phyloP scores from a whole-genome alignment of 2,888 invertebrate species.

The Sarcophaga subvicina region DNA sequence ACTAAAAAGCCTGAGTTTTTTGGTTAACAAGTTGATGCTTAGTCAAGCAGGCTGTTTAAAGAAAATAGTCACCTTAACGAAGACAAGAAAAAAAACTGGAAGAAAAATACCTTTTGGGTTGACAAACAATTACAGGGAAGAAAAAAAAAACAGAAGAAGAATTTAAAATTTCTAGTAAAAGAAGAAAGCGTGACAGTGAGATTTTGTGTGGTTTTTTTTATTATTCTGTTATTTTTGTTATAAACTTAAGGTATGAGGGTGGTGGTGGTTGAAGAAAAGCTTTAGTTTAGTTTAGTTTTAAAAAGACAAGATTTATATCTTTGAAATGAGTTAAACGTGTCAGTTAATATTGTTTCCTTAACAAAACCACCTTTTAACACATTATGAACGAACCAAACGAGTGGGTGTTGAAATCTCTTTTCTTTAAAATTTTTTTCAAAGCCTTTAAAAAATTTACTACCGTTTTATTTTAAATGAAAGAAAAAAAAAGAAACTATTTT shows the following conservation, averaged over 20 bases:
- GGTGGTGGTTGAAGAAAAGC: slow-evolving; percentile 17
- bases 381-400: slow-evolving; percentile 23
- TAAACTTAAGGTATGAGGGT: not conserved
- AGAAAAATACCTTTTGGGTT: slow-evolving; percentile 43
- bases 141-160: slow-evolving; percentile 13
- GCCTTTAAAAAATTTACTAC: slow-evolving; percentile 30
- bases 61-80: not conserved
- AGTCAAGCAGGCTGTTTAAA: not conserved
- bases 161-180: slow-evolving; percentile 49
- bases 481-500: not conserved
- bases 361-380: slow-evolving; percentile 22
- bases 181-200: slow-evolving; percentile 64
- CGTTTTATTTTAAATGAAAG: slow-evolving; percentile 13
- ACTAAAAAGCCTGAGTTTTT: not conserved
- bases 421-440: not conserved
- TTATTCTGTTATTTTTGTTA: slow-evolving; percentile 2
- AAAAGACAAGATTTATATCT: slow-evolving; percentile 64
- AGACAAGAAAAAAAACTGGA: not conserved
- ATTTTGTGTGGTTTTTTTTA: slow-evolving; percentile 29
- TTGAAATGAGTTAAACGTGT: slow-evolving; percentile 68
- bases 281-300: slow-evolving; percentile 32
- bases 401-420: slow-evolving; percentile 52
- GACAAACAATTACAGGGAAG: slow-evolving; percentile 61
- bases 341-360: slow-evolving; percentile 44
- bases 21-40: slow-evolving; percentile 19